Evolutionary conservation across 2,888 invertebrate species (phyloP), one percentile per base, ranked within the genome.

Genomic region (Nomada fucata): DNA sequence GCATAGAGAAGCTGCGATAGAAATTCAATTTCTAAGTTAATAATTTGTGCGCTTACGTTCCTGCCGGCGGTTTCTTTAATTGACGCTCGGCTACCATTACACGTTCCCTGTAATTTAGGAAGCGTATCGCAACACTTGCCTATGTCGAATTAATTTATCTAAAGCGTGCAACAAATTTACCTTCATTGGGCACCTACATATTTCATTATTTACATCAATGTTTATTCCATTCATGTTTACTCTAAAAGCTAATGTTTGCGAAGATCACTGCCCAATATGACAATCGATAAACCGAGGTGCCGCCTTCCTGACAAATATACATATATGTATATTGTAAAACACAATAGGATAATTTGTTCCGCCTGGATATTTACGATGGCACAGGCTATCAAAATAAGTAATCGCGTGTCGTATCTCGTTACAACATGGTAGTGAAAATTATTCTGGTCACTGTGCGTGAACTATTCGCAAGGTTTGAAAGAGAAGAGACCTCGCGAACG

Each of bases 271-370:
- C 11, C n/a, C n/a, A 29, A 26, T n/a, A n/a, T 15, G 15, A 10
- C n/a, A 11, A n/a, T 57, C 29, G 20, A 60, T 20, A n/a, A 74
- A 15, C n/a, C 53, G 11, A 59, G 52, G 44, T 29, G 42, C 82
- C 52, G 29, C 79, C 44, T 44, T 47, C 44, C 50, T 42, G 55
- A 69, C n/a, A 36, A 36, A 36, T 36, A 7, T 36, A 36, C 36
- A 36, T 36, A 36, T 26, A 36, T 18, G 36, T 20, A 18, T 57
- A 59, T 84, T 84, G 50, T 76, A 81, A 87, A 83, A 83, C 64
- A 76, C 74, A 67, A 74, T 63, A 50, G 79, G 47, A 73, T 77
- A 84, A 89, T 90, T 87, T 85, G 89, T 89, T 88, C 88, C 89
- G 87, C 82, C 79, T 84, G 81, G 83, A 68, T 52, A 65, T 69